A percentile compares a stretch with the other conserved stretches of the same genome.
Conservation (phyloP, 2,888 invertebrate genomes). For the Stomorhina lunata region DNA sequence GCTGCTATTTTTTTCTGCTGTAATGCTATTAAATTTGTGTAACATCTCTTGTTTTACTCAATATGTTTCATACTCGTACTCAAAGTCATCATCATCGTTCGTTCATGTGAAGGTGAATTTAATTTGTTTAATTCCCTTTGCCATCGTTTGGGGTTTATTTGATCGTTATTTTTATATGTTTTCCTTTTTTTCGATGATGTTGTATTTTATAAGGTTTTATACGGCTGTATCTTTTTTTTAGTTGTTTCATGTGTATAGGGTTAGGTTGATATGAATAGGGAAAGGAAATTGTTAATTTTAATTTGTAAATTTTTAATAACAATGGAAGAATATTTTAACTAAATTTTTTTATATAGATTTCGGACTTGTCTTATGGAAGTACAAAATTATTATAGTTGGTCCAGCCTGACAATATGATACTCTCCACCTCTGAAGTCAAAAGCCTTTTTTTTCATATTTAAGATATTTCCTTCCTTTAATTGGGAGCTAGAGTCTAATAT, state of each 20-base stretch:
- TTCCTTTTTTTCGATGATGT: not conserved
- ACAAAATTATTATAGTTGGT: too few species aligned
- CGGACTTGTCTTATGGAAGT: too few species aligned
- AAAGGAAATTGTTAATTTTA: too few species aligned
- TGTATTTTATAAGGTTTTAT: not conserved
- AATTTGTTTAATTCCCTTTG: conserved; percentile 52
- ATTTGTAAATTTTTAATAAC: too few species aligned
- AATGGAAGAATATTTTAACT: too few species aligned
- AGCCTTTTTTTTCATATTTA: too few species aligned
- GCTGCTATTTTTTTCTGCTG: not conserved
- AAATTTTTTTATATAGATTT: too few species aligned
- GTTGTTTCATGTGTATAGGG: not conserved
- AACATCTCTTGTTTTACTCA: conserved; percentile 4
- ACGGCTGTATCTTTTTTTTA: not conserved
- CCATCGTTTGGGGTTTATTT: conserved; percentile 46
- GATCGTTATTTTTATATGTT: conserved; percentile 14
- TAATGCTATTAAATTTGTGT: conserved; percentile 36
- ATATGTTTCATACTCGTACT: not conserved
- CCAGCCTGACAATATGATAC: too few species aligned
- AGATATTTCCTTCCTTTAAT: too few species aligned
- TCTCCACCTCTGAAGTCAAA: too few species aligned
- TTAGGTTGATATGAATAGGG: not conserved
- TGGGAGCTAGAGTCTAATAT: too few species aligned
- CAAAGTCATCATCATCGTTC: conserved; percentile 20
- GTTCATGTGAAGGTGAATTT: conserved; percentile 46